Conservation (phyloP, 2,113 vertebrate genomes). For the Ceyx cyanopectus region DNA sequence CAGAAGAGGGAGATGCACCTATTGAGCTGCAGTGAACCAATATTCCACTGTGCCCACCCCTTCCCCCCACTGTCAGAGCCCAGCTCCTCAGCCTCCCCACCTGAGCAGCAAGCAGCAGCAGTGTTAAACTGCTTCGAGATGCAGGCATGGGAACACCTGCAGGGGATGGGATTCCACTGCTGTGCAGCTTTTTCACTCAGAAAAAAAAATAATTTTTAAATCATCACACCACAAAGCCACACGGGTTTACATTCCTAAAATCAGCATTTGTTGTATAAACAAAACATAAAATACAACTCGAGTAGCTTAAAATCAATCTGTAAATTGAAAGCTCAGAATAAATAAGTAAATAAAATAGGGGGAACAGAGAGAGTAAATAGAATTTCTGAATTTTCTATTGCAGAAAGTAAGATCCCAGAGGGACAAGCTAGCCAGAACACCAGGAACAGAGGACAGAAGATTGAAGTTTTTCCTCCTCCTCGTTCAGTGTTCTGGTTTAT, state of each 20-base stretch:
- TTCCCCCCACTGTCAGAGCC: neutral
- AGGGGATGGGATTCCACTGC: neutral
- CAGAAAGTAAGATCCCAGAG: neutral
- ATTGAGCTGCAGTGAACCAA: neutral
- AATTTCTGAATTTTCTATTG: neutral
- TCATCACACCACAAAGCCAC: neutral
- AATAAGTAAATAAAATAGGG: neutral
- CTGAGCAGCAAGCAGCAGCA: neutral
- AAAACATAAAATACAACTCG: neutral
- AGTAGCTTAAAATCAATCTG: neutral
- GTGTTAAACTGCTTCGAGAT: neutral
- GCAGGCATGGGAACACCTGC: neutral
- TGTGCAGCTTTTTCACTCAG: neutral
- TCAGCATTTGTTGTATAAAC: neutral
- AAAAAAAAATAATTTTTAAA: neutral
- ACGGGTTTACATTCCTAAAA: neutral
- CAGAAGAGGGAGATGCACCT: neutral
- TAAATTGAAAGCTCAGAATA: neutral
- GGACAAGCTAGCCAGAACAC: neutral
- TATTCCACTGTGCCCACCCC: neutral
- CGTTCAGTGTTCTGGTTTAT: neutral
- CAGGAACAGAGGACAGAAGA: neutral
- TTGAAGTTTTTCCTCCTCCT: neutral
- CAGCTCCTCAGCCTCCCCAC: neutral
- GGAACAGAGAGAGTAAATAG: neutral